Evolutionary conservation across 1,140 invertebrate species (phyloP), one percentile per base, ranked within the genome.

Genomic region (Phthorimaea operculella): DNA sequence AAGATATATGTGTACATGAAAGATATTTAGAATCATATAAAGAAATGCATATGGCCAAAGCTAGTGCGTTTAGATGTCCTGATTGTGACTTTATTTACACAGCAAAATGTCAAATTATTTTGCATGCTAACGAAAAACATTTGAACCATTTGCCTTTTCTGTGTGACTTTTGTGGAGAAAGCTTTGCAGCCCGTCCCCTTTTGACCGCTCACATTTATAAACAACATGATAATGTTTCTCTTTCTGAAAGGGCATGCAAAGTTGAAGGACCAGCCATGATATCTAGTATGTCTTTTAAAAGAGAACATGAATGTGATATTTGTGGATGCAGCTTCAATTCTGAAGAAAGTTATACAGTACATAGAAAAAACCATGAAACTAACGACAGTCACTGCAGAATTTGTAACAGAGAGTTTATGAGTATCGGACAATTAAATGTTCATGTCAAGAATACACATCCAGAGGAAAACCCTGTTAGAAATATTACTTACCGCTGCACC

Each of bases 51-150:
- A 33, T 63, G 21, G 60, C 52, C 11, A 58, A 65, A 28, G 51
- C 39, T 0, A 53, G 51, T 11, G 64, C 63, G 14, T 59, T 69
- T 9, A 54, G 55, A 42, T 72, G 69, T 44, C 33, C 61, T 6
- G 63, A 72, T 58, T 72, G 69, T 44, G 66, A 72, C 16, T 72
- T 64, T 34, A 48, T 57, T 0, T 69, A 64, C 45, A 34, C 51
- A 10, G 55, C 62, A 44, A 66, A 48, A 44, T 34, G 36, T 15
- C 17, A 50, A 42, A 15, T 56, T 7, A 36, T 56, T 14, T 44
- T 16, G 1, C 54, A 56, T 33, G 54, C 48, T 4, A 56, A 56
- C 42, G 18, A 47, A 17, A 15, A 47, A 47, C 44, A 47, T 47
- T 47, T 47, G 10, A 9, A 14, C 11, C 44, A 47, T 47, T 47